Conservation (phyloP, 2,113 vertebrate genomes). For the Toxostoma redivivum region DNA sequence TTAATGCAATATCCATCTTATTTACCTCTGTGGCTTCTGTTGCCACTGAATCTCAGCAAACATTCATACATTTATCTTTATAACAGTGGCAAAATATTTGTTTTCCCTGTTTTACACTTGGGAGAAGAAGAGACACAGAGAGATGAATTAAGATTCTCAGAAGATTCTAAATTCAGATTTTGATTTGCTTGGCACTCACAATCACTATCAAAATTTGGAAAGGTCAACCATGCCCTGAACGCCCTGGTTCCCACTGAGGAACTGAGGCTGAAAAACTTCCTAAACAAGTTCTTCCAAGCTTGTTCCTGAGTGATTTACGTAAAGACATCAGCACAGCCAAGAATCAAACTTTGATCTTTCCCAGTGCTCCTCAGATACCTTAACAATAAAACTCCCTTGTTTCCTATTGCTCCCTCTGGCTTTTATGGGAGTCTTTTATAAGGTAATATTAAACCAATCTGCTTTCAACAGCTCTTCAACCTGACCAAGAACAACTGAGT, state of each 20-base stretch:
- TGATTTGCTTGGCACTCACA: neutral
- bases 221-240: neutral
- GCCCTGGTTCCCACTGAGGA: neutral
- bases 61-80: neutral
- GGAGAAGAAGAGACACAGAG: neutral
- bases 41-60: neutral
- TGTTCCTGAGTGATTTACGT: neutral
- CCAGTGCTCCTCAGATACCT: neutral
- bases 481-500: neutral
- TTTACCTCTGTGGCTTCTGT: neutral
- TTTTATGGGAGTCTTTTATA: neutral
- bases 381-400: neutral
- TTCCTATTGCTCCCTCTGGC: neutral
- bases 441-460: neutral
- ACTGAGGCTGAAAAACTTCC: neutral
- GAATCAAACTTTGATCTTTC: neutral
- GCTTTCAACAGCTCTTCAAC: neutral
- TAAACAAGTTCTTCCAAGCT: neutral
- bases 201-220: neutral
- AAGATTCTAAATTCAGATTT: neutral
- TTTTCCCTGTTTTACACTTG: neutral
- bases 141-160: neutral
- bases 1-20: neutral
- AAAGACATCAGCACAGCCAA: neutral
- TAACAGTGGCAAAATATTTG: neutral